Evolutionary conservation across 64 coral and sea anemone genomes (phyloP).

Genomic region (Stichodactyla helianthus): DNA sequence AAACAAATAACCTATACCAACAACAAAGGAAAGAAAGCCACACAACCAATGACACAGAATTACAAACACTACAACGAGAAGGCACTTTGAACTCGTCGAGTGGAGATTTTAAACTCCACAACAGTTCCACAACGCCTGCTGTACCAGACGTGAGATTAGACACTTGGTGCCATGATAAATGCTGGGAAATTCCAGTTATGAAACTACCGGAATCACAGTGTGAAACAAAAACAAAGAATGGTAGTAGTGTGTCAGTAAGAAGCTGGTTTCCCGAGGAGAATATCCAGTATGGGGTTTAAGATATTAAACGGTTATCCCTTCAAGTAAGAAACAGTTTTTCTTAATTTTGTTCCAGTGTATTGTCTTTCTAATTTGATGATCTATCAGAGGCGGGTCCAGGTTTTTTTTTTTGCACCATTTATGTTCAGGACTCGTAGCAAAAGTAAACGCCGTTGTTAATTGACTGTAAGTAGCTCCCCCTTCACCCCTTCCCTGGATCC

Average conservation of each 20-base stretch:
- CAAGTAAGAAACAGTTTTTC: no score
- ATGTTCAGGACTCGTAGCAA: no score
- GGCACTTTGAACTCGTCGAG: background rate
- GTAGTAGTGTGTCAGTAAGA: background rate
- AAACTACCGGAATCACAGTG: background rate
- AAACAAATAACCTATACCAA: background rate
- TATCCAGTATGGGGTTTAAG: constrained; percentile 15
- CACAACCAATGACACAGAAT: background rate
- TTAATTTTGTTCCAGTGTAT: no score
- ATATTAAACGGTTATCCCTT: background rate
- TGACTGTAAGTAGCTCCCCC: no score
- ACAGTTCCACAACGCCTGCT: no score
- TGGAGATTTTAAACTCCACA: no score
- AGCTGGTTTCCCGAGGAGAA: constrained; percentile 46
- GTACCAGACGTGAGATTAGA: background rate
- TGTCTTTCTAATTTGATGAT: no score
- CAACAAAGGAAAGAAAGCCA: background rate
- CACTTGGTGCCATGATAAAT: background rate
- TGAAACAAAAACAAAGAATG: background rate
- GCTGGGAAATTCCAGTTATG: background rate
- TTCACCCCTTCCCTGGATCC: no score
- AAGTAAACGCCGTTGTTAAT: no score
- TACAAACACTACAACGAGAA: background rate
- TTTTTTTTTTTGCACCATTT: no score
- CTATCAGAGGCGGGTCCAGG: no score